Percentiles rank a stretch among this genome's conserved stretches.
Conservation (phyloP, 2,888 invertebrate genomes). For the Schrankia costaestrigalis region DNA sequence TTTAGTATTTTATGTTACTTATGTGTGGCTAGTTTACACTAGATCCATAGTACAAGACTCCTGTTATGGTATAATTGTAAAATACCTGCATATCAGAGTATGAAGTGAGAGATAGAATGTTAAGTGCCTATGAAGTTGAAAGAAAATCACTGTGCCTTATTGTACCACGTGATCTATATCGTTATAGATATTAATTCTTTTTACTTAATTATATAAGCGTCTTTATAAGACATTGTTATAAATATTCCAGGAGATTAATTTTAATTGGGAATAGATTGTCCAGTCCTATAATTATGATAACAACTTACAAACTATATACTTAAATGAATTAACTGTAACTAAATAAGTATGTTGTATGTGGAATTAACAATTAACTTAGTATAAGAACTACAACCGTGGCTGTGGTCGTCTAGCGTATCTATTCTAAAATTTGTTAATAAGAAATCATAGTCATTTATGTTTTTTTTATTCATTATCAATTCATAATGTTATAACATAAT, state of each 20-base stretch:
- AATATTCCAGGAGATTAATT: conserved; percentile 16
- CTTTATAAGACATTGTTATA: conserved; percentile 26
- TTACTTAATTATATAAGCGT: conserved; percentile 7
- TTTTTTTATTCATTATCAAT: conserved; percentile 1
- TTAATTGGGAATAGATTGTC: conserved; percentile 30
- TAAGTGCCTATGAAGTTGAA: conserved; percentile 28
- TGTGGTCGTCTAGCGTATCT: conserved; percentile 55
- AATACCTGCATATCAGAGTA: conserved; percentile 44
- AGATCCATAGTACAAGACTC: too few species aligned
- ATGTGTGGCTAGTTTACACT: conserved; percentile 40
- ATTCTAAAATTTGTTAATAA: conserved; percentile 41
- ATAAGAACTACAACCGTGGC: conserved; percentile 62
- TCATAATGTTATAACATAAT: not conserved
- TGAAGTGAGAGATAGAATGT: conserved; percentile 38
- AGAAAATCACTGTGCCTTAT: conserved; percentile 59
- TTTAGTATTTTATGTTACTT: conserved; percentile 21
- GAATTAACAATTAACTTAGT: conserved; percentile 31
- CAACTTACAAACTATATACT: conserved; percentile 17
- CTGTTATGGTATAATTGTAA: conserved; percentile 31
- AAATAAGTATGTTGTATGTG: conserved; percentile 1
- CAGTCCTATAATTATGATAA: conserved; percentile 12
- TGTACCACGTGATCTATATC: conserved; percentile 46
- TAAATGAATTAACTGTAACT: conserved; percentile 5
- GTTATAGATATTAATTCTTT: conserved; percentile 18
- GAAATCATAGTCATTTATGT: conserved; percentile 58